A percentile compares a stretch with the other conserved stretches of the same genome.
Conservation (phyloP, 2,113 vertebrate genomes). For the Spermophilus dauricus region DNA sequence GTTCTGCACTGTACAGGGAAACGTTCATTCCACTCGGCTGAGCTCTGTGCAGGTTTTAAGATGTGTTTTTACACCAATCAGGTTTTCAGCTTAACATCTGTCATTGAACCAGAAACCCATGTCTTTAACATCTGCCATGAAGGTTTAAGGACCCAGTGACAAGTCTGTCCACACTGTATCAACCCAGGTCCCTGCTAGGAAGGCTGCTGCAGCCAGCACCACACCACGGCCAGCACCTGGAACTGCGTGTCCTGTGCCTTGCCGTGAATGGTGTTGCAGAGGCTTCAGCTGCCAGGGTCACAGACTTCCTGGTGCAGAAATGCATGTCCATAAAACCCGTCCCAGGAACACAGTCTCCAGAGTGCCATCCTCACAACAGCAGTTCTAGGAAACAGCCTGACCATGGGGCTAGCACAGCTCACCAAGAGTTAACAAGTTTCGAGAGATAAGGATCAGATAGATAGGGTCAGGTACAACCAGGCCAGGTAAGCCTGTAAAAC, state of each 20-base stretch:
- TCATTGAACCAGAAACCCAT: not conserved
- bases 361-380: not conserved
- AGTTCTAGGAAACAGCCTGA: not conserved
- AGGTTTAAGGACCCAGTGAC: not conserved
- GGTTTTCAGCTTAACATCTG: not conserved
- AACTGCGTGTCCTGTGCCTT: too few species aligned
- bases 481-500: not conserved
- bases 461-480: not conserved
- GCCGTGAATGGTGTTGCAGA: too few species aligned
- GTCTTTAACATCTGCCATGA: not conserved
- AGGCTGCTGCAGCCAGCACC: not conserved
- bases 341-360: not conserved
- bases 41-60: not conserved
- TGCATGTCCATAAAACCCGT: not conserved
- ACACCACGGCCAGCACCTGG: accelerated
- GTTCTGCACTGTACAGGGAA: too few species aligned
- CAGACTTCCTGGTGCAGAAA: not conserved
- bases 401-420: not conserved
- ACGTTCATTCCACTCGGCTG: too few species aligned
- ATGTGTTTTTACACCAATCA: too few species aligned
- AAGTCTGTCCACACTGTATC: not conserved
- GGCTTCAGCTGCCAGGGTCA: not conserved
- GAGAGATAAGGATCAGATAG: not conserved
- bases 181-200: not conserved
- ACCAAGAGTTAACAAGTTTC: not conserved